Base-by-base conservation (phyloP, 2,113 vertebrate species). In the Halichoeres trimaculatus region DNA sequence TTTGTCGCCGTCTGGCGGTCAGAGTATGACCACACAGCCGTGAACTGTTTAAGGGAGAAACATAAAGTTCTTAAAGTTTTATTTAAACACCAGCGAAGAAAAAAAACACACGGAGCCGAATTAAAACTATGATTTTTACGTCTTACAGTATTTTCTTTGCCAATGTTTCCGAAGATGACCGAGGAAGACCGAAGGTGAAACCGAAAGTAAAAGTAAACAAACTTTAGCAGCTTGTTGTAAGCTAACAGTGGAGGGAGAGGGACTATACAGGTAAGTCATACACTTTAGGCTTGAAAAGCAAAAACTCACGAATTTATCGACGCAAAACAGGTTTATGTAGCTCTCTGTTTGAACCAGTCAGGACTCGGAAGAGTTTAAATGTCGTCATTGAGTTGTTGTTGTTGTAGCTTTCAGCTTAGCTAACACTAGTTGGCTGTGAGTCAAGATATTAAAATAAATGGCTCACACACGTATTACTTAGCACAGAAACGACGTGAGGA, bases 1-100 rank as follows among this genome's bases (percentile, higher is more conserved):
- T 17, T 17, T 45, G 43, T 2, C 43, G 43, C 80, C 85, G 70
- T 76, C 87, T 71, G 51, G 68, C 59, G 88, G 60, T 34, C 3
- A 0, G 0, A 6, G 0, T 1, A 10, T 23, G 52, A 48, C 75
- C 50, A 3, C 8, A 50, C 62, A 1, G 4, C 17, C 0, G 4
- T 47, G 34, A 12, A 8, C 5, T 14, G 3, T 41, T 13, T 26
- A 35, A 3, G 8, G 5, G 1, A 1, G 47, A 51, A 3, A 2
- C 30, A 2, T 20, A 4, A 16, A 40, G 34, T 45, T 57, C 30
- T 0, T 19, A 22, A 43, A 52, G 30, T 14, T 8, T 11, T 13
- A 0, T 4, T 8, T 3, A 26, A 7, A 14, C 5, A 14, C 0
- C 10, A 2, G n/a, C n/a, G n/a, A n/a, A 7, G 26, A 19, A 11